Evolutionary conservation across 1,140 invertebrate genomes (phyloP).

Genomic region (Sesamia nonagrioides): DNA sequence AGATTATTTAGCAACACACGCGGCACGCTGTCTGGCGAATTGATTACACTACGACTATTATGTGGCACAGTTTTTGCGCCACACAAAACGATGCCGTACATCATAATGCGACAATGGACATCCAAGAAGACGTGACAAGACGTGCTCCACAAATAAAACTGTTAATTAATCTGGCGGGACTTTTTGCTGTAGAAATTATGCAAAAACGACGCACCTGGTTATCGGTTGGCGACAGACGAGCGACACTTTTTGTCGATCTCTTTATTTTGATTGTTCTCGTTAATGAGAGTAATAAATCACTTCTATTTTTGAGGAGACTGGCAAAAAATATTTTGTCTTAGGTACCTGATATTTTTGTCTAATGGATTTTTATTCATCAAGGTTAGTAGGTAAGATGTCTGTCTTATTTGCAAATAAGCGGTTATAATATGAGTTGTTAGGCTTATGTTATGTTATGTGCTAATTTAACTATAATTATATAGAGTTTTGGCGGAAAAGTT

Average conservation of each 20-base stretch:
- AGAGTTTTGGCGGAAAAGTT: too few relatives aligned
- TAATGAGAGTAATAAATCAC: conserved; percentile 20
- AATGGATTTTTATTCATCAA: neutral
- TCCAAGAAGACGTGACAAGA: conserved; percentile 13
- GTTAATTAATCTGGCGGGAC: conserved; percentile 43
- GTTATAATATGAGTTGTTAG: neutral
- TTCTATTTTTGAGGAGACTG: neutral
- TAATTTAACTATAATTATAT: too few relatives aligned
- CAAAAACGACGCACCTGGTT: conserved; percentile 33
- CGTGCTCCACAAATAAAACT: conserved; percentile 56
- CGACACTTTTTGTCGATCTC: conserved; percentile 16
- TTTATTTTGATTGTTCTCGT: conserved; percentile 34
- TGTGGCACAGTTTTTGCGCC: conserved; percentile 67
- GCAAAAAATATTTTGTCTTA: conserved; percentile 19
- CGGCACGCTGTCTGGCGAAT: conserved; percentile 78
- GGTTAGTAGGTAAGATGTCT: neutral
- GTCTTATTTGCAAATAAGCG: neutral
- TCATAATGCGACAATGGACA: conserved; percentile 39
- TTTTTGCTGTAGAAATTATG: neutral
- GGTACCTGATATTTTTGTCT: neutral
- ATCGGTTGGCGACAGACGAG: neutral
- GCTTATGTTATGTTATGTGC: neutral
- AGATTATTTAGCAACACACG: conserved; percentile 63
- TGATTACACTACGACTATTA: conserved; percentile 59
- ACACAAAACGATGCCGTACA: conserved; percentile 43